A percentile compares a stretch with the other conserved stretches of the same genome.
These are phyloP conservation scores for Eulemur coronatus DNA, from an alignment of 2,797 vertebrate genomes.

Conservation along the genomic window DNA sequence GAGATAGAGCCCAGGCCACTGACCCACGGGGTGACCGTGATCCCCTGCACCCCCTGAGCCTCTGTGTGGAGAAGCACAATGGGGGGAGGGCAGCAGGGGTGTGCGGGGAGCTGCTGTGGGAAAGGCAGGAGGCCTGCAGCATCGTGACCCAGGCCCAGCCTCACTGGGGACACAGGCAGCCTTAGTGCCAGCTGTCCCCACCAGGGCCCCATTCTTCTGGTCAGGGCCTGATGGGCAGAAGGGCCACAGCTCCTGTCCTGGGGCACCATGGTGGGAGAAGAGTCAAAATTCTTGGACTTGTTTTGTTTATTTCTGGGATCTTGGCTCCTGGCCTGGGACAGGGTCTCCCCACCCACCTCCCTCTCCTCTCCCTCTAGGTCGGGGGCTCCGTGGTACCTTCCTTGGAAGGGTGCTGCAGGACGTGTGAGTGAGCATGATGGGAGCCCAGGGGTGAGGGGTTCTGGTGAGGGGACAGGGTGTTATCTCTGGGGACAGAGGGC, in stretches of 20 bases:
- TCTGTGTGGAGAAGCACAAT: background rate
- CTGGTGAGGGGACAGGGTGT: background rate
- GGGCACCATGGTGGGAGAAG: background rate
- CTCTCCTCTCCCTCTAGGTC: constrained; percentile 83
- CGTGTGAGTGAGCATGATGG: constrained; percentile 90
- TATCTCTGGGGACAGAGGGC: background rate
- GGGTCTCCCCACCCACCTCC: background rate
- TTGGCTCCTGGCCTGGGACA: background rate
- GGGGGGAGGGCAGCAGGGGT: accelerated
- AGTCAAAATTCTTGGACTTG: background rate
- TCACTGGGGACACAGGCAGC: accelerated
- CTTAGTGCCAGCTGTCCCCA: background rate
- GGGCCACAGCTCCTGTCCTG: background rate
- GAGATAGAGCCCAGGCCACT: background rate
- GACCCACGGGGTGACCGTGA: background rate
- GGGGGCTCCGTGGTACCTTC: constrained; percentile 95
- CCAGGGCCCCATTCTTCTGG: background rate
- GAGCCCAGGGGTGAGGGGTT: background rate
- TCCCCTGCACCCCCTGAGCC: background rate
- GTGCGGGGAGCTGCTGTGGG: background rate
- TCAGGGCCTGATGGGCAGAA: background rate
- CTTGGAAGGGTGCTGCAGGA: constrained; percentile 97
- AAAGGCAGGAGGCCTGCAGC: background rate
- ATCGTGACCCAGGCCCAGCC: background rate
- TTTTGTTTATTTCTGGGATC: background rate